Evolutionary conservation across 2,113 vertebrate species (phyloP).

Genomic region (Tetrao urogallus): DNA sequence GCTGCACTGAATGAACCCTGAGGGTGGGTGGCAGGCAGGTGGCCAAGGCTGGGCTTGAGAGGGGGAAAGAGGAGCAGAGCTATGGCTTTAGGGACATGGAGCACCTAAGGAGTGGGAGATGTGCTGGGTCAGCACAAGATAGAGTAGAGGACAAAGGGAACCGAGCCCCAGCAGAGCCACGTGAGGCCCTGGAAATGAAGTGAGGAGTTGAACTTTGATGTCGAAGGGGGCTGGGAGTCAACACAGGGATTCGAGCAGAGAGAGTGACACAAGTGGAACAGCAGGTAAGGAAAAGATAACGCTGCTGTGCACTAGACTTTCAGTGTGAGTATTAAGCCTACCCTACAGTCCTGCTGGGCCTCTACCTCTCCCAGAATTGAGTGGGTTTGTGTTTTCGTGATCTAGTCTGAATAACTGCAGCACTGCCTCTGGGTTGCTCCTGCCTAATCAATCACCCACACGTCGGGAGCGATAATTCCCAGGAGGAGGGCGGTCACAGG

Average conservation of each 20-base stretch:
- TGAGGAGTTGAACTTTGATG: conserved; percentile 56
- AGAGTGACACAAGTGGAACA: conserved; percentile 65
- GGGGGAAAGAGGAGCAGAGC: not conserved
- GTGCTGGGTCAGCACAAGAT: not conserved
- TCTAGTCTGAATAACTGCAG: conserved; percentile 34
- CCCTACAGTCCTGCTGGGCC: conserved; percentile 23
- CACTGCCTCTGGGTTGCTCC: not conserved
- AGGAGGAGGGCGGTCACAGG: not conserved
- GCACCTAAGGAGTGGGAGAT: not conserved
- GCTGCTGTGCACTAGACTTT: conserved; percentile 19
- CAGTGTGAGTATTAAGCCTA: conserved; percentile 35
- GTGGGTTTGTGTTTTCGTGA: not conserved
- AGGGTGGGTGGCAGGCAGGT: not conserved
- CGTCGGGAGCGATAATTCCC: not conserved
- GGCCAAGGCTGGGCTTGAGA: not conserved
- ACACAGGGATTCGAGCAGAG: not conserved
- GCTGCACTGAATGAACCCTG: conserved; percentile 37
- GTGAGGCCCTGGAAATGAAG: conserved; percentile 47
- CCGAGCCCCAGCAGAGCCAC: not conserved
- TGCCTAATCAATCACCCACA: not conserved
- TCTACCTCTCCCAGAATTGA: conserved; percentile 21
- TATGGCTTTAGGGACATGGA: not conserved
- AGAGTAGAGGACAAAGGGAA: not conserved
- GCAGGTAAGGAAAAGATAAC: conserved; percentile 60
- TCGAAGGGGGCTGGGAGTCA: conserved; percentile 43